Evolutionary conservation across 2,888 invertebrate species (phyloP), one percentile per base, ranked within the genome.

Genomic region (Calliphora vomitoria): DNA sequence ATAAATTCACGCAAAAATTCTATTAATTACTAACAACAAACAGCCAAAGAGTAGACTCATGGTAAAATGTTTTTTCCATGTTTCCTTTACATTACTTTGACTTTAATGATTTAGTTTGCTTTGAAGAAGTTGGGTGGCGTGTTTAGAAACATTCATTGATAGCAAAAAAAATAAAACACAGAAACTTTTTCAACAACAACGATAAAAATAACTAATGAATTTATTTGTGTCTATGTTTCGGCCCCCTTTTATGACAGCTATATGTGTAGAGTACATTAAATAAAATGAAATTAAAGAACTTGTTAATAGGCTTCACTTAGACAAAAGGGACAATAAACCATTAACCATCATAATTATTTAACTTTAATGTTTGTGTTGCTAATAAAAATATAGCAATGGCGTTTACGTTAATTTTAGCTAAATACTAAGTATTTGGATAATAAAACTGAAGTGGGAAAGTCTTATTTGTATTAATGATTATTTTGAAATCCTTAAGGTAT

Each of bases 201-300:
- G 82, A 75, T 76, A 82, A 53, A 69, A 76, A 53, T 60, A 82
- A 69, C n/a, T 60, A 76, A 76, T 66, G 38, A 76, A 69, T 76
- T 74, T 75, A n/a, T 58, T 74, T 82, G 10, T 68, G 18, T n/a
- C 38, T 53, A 6, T 18, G n/a, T 25, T 60, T 8, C 1, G 47
- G 0, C 35, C 4, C n/a, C 13, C 8, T 53, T 66, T 31, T 13
- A 10, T 38, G 31, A 15, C 41, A 15, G 15, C 50, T n/a, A 2
- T 25, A 25, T 25, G 25, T 25, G 25, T 25, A 25, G 25, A 25
- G 25, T 25, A 25, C 38, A 72, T 62, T 25, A 64, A 50, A 64
- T 31, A 5, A 72, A 72, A 72, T 18, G 0, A 71, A 50, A 69
- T 80, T 47, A 38, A 80, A 35, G 10, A 82, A 74, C n/a, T 66